Percentiles rank a stretch among this genome's conserved stretches.
Conservation (phyloP, 2,113 vertebrate genomes). For the Plecturocebus donacophilus region DNA sequence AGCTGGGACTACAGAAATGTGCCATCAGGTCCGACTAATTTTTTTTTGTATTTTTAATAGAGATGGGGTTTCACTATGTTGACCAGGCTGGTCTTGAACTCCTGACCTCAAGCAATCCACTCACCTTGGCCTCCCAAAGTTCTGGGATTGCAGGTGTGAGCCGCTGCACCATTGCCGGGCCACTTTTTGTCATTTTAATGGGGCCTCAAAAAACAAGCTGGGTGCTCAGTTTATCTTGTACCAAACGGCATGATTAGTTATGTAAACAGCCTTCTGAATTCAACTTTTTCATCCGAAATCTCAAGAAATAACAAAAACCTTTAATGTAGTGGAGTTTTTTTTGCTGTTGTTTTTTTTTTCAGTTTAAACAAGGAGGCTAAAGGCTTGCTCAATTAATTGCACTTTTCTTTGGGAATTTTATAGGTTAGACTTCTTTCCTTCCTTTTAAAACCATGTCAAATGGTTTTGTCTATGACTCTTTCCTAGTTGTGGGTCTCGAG, state of each 20-base stretch:
- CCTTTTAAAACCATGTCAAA: conserved; percentile 35
- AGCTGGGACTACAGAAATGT: too few relatives aligned
- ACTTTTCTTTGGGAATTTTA: conserved; percentile 55
- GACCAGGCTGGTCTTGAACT: too few relatives aligned
- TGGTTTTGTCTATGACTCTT: conserved; percentile 35
- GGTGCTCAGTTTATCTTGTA: conserved; percentile 40
- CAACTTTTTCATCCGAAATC: conserved; percentile 47
- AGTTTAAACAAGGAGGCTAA: conserved; percentile 49
- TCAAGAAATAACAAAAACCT: conserved; percentile 56
- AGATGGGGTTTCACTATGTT: too few relatives aligned
- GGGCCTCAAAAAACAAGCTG: background rate
- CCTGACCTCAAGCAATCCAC: too few relatives aligned
- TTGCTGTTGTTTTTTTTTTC: background rate
- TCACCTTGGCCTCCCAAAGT: too few relatives aligned
- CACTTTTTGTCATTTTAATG: background rate
- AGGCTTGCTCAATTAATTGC: conserved; percentile 55
- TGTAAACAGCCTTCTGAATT: conserved; percentile 47
- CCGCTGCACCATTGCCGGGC: too few relatives aligned
- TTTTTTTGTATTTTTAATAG: too few relatives aligned
- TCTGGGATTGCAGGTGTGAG: too few relatives aligned
- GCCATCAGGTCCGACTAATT: too few relatives aligned
- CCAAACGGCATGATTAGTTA: conserved; percentile 40
- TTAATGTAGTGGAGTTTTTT: background rate
- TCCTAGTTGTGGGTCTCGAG: background rate
- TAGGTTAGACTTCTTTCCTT: conserved; percentile 45